Conservation (phyloP, 2,888 invertebrate genomes). For the Mamestra brassicae region DNA sequence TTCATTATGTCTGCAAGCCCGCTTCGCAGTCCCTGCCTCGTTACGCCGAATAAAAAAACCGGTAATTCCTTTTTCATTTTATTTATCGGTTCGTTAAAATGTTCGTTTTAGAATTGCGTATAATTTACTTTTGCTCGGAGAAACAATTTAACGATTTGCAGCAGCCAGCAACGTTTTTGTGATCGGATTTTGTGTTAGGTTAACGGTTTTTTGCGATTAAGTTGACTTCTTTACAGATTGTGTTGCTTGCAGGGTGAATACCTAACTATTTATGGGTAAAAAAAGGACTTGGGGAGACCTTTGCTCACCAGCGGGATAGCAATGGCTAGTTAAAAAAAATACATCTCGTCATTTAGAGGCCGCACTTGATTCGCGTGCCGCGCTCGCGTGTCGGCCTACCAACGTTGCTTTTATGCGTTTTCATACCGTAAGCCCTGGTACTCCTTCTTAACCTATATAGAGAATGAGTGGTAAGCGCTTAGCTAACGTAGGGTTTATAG, state of each 20-base stretch:
- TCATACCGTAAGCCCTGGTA: slow-evolving; percentile 75
- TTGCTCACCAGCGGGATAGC: too few species aligned
- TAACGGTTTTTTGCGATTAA: background rate
- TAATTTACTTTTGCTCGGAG: slow-evolving; percentile 37
- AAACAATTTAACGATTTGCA: slow-evolving; percentile 29
- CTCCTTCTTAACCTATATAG: slow-evolving; percentile 83
- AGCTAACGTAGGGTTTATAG: slow-evolving; percentile 69
- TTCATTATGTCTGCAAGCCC: slow-evolving; percentile 81
- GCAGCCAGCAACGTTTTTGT: slow-evolving; percentile 6
- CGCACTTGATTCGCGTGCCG: slow-evolving; percentile 77
- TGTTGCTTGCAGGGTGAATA: background rate
- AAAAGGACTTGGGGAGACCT: too few species aligned
- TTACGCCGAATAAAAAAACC: slow-evolving; percentile 66
- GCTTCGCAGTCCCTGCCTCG: slow-evolving; percentile 62
- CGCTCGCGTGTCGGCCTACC: slow-evolving; percentile 82
- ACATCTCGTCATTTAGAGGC: slow-evolving; percentile 67
- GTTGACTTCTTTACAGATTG: background rate
- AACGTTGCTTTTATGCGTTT: slow-evolving; percentile 84
- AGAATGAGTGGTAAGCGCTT: slow-evolving; percentile 70
- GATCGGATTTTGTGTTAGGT: slow-evolving; percentile 26
- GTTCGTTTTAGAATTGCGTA: slow-evolving; percentile 44
- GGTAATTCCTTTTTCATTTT: slow-evolving; percentile 52
- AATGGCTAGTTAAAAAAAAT: background rate
- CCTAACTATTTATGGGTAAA: background rate
- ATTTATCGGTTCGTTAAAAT: slow-evolving; percentile 60